Conservation (phyloP, 2,797 vertebrate genomes). For the Limosa lapponica region DNA sequence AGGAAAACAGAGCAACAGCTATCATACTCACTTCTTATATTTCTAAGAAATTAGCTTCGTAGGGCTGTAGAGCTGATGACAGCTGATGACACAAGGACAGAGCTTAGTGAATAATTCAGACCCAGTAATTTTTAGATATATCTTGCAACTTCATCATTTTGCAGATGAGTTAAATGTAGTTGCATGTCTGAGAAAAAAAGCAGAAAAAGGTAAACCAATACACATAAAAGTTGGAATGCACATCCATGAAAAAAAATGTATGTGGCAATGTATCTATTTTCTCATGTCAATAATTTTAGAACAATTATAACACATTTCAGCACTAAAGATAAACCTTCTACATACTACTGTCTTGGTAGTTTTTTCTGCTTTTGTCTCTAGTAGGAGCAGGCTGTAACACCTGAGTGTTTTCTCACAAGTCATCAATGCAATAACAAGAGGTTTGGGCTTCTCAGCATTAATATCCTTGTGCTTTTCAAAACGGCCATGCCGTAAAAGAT, state of each 20-base stretch:
- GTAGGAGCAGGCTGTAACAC: background rate
- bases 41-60: background rate
- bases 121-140: background rate
- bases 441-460: background rate
- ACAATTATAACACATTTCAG: background rate
- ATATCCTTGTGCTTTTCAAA: background rate
- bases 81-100: background rate
- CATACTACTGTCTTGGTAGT: background rate
- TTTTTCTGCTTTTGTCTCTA: background rate
- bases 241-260: background rate
- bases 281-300: background rate
- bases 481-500: background rate
- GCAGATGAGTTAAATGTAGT: background rate
- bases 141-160: background rate
- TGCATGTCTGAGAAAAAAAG: background rate
- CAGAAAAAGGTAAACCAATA: background rate
- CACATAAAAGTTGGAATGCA: accelerated
- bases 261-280: background rate
- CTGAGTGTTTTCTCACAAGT: background rate
- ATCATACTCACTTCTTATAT: background rate
- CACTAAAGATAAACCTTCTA: background rate
- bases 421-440: background rate
- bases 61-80: background rate
- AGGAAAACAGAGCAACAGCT: background rate
- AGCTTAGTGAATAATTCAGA: background rate